phyloP scores from a whole-genome alignment of 2,888 invertebrate species.

The Cordilura impudica region DNA sequence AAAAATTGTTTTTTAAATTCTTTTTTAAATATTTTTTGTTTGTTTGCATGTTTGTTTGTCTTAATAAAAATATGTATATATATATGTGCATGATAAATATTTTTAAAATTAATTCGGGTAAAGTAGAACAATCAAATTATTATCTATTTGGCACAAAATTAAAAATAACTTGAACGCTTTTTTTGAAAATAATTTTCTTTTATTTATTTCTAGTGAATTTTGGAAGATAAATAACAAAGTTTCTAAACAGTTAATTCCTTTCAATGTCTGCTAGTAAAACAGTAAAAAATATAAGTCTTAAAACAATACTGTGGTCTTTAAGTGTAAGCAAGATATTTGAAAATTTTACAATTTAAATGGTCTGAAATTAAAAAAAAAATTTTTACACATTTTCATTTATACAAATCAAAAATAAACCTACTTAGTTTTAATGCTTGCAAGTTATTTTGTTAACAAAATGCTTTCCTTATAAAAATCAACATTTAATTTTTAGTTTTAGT shows the following conservation, averaged over 20 bases:
- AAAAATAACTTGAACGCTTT: neutral
- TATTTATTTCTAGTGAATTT: slow-evolving; percentile 42
- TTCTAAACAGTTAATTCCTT: slow-evolving; percentile 41
- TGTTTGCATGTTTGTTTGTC: slow-evolving; percentile 6
- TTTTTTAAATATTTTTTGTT: too few relatives aligned
- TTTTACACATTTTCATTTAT: neutral
- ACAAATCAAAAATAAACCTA: too few relatives aligned
- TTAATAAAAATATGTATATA: neutral
- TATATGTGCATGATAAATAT: neutral
- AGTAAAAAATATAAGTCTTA: neutral
- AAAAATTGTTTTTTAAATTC: too few relatives aligned
- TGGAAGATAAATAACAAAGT: neutral
- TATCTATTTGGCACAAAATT: neutral
- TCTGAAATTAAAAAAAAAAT: neutral
- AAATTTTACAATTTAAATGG: neutral
- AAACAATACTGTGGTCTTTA: slow-evolving; percentile 20
- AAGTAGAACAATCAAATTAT: neutral
- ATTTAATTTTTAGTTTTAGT: too few relatives aligned
- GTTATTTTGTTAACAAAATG: slow-evolving; percentile 13
- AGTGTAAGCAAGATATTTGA: slow-evolving; percentile 9
- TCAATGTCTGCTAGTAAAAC: slow-evolving; percentile 45
- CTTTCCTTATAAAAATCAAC: too few relatives aligned
- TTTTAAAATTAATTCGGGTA: too few relatives aligned
- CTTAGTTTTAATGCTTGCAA: too few relatives aligned
- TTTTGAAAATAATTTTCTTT: slow-evolving; percentile 11